phyloP scores from a whole-genome alignment of 2,888 invertebrate species.

The Dysmachus trigonus region DNA sequence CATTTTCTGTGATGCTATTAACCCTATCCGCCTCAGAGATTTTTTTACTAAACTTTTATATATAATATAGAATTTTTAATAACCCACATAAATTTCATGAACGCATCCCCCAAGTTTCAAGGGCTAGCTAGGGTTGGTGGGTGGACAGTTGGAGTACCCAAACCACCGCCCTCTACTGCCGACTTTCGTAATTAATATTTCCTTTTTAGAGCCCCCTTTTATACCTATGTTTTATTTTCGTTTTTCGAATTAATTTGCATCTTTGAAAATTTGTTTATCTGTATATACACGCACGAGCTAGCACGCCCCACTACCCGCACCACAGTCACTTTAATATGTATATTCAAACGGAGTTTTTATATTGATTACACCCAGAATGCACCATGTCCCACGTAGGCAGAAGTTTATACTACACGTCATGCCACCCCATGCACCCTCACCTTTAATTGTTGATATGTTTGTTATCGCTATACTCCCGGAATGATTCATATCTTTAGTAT shows the following conservation, averaged over 20 bases:
- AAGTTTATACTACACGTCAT: neutral
- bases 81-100: neutral
- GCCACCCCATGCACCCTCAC: neutral
- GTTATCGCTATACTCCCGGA: neutral
- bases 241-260: conserved; percentile 33
- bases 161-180: neutral
- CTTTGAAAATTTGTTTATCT: conserved; percentile 25
- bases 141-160: neutral
- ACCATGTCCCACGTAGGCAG: neutral
- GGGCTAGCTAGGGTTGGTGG: neutral
- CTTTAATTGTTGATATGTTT: conserved; percentile 11
- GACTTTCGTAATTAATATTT: conserved; percentile 1
- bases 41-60: conserved; percentile 17
- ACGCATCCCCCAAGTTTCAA: neutral
- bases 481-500: conserved; percentile 8
- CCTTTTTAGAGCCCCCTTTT: neutral
- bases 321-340: conserved; percentile 12
- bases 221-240: too few species aligned
- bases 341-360: conserved; percentile 9
- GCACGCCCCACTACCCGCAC: conserved; percentile 16
- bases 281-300: conserved; percentile 17
- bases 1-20: conserved; percentile 23
- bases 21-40: conserved; percentile 15
- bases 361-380: conserved; percentile 32
- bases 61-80: neutral